phyloP scores from a whole-genome alignment of 2,888 invertebrate species.

The Octodonta nipae region DNA sequence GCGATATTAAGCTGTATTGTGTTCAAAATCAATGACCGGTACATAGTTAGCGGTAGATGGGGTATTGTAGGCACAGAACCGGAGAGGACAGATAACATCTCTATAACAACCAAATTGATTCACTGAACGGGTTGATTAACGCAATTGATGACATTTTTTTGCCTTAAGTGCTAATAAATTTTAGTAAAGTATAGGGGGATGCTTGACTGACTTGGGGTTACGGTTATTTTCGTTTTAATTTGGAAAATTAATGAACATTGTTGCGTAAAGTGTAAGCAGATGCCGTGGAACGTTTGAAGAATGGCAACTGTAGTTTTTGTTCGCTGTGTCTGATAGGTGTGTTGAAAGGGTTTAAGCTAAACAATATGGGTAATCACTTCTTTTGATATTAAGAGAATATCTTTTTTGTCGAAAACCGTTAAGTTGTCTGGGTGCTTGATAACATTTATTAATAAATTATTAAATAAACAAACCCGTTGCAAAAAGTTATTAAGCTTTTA shows the following conservation, averaged over 20 bases:
- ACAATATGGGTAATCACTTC: no score
- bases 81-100: constrained; percentile 24
- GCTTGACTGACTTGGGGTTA: constrained; percentile 8
- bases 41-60: constrained; percentile 12
- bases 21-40: constrained; percentile 28
- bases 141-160: constrained; percentile 27
- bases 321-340: no score
- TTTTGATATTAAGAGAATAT: no score
- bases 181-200: constrained; percentile 1
- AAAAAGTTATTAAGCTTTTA: no score
- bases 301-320: no score
- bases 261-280: constrained; percentile 16
- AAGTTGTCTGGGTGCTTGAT: no score
- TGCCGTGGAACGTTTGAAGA: no score
- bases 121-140: constrained; percentile 27
- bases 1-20: constrained; percentile 33
- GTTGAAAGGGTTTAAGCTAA: no score
- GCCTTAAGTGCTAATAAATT: constrained; percentile 29
- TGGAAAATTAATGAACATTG: constrained; percentile 24
- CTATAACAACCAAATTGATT: constrained; percentile 26
- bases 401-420: no score
- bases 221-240: constrained; percentile 21
- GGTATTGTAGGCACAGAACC: not conserved
- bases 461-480: no score
- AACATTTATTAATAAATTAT: no score